phyloP scores from a whole-genome alignment of 2,113 vertebrate species.

The Heterochromis multidens region DNA sequence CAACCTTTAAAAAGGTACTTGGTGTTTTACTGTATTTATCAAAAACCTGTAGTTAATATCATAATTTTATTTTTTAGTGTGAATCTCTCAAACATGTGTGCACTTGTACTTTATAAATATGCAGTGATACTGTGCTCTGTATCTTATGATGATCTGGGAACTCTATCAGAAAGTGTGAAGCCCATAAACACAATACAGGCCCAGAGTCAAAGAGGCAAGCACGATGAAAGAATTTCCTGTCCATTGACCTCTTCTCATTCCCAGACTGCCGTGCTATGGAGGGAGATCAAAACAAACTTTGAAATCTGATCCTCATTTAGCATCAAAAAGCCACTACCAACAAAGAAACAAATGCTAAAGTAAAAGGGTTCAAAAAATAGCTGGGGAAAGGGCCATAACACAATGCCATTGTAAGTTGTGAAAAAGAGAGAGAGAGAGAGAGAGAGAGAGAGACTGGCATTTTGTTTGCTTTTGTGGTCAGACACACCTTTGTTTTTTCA shows the following conservation, averaged over 20 bases:
- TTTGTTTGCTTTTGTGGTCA: background rate
- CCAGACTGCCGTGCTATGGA: constrained; percentile 33
- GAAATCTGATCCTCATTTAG: constrained; percentile 61
- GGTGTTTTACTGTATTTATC: background rate
- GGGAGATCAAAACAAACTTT: constrained; percentile 65
- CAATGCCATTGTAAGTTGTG: constrained; percentile 30
- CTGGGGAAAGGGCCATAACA: background rate
- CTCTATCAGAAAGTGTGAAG: constrained; percentile 21
- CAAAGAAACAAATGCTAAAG: constrained; percentile 54
- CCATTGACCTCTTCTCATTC: constrained; percentile 52
- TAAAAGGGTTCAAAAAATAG: constrained; percentile 46
- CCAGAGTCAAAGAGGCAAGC: constrained; percentile 42
- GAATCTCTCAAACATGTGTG: background rate
- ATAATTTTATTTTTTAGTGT: background rate
- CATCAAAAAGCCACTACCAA: constrained; percentile 63
- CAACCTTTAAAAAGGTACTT: background rate
- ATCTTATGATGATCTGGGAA: constrained; percentile 40
- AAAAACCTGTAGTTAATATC: background rate
- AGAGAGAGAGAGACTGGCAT: constrained; percentile 6
- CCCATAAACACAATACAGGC: constrained; percentile 52
- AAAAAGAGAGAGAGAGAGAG: constrained; percentile 1
- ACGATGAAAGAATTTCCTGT: constrained; percentile 66
- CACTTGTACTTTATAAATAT: background rate
- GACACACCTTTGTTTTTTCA: background rate
- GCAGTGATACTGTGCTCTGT: background rate